These are phyloP conservation scores for Diloba caeruleocephala DNA, from an alignment of 2,888 invertebrate genomes.

Conservation along the genomic window DNA sequence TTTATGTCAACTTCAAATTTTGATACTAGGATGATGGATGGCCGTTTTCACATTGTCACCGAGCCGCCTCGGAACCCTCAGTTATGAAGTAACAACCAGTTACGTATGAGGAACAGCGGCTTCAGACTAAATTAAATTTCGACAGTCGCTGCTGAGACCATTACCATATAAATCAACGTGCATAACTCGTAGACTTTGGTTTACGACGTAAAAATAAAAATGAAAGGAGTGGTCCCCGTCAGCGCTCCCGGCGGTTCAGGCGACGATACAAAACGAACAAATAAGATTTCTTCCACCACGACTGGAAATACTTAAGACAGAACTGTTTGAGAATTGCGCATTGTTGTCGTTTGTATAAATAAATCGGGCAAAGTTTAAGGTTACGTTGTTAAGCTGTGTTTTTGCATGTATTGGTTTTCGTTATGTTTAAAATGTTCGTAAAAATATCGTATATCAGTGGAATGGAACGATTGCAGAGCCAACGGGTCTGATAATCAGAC, in stretches of 20 bases:
- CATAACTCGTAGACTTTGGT: constrained; percentile 73
- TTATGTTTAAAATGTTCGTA: constrained; percentile 18
- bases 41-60: constrained; percentile 66
- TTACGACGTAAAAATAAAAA: constrained; percentile 76
- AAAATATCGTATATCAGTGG: constrained; percentile 14
- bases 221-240: constrained; percentile 66
- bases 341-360: constrained; percentile 72
- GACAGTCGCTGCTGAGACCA: constrained; percentile 49
- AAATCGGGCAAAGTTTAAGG: constrained; percentile 51
- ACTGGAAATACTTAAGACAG: constrained; percentile 74
- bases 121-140: constrained; percentile 50
- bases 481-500: constrained; percentile 35
- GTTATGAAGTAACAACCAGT: constrained; percentile 43
- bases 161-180: constrained; percentile 76
- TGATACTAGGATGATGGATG: constrained; percentile 85
- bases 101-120: constrained; percentile 38
- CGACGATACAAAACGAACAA: constrained; percentile 81
- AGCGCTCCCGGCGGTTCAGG: constrained; percentile 72
- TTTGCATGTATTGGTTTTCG: constrained; percentile 30
- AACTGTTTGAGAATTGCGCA: constrained; percentile 75
- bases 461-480: constrained; percentile 25
- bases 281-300: constrained; percentile 72
- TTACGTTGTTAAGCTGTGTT: constrained; percentile 38
- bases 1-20: constrained; percentile 87
- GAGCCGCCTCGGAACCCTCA: constrained; percentile 54